phyloP scores from a whole-genome alignment of 2,888 invertebrate species.

The Pemphredon lugubris region DNA sequence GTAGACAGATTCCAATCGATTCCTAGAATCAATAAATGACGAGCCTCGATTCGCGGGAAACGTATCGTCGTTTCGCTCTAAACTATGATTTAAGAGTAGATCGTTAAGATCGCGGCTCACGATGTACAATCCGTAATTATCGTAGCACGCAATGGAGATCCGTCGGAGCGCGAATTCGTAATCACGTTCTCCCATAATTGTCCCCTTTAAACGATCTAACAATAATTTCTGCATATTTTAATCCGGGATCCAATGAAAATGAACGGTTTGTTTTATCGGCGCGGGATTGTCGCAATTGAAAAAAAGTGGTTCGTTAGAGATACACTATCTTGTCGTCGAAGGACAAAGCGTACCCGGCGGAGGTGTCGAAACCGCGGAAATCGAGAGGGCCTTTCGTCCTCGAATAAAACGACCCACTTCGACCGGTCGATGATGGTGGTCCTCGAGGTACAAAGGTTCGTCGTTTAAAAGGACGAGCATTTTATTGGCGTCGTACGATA shows the following conservation, averaged over 20 bases:
- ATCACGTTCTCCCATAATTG: too few species aligned
- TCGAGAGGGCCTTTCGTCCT: constrained; percentile 56
- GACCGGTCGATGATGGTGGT: constrained; percentile 66
- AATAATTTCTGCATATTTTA: too few species aligned
- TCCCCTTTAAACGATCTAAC: too few species aligned
- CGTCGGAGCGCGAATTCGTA: too few species aligned
- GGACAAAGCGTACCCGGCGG: constrained; percentile 15
- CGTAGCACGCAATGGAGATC: too few species aligned
- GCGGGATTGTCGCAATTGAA: too few species aligned
- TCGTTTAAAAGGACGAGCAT: constrained; percentile 64
- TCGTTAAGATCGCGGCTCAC: too few species aligned
- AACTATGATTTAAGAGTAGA: constrained; percentile 30
- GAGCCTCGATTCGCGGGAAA: constrained; percentile 13
- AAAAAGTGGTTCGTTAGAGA: too few species aligned
- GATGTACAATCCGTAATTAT: too few species aligned
- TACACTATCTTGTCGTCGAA: too few species aligned
- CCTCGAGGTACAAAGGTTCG: constrained; percentile 64
- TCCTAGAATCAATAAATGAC: constrained; percentile 29
- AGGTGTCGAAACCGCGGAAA: constrained; percentile 63
- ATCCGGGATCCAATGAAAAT: too few species aligned
- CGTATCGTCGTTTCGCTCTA: constrained; percentile 1
- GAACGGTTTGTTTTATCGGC: too few species aligned
- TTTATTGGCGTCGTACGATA: constrained; percentile 70
- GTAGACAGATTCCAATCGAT: constrained; percentile 38
- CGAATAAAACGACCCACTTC: constrained; percentile 57